These are phyloP conservation scores for Bacillus rossius DNA, from an alignment of 1,140 invertebrate species.

Conservation along the genomic window DNA sequence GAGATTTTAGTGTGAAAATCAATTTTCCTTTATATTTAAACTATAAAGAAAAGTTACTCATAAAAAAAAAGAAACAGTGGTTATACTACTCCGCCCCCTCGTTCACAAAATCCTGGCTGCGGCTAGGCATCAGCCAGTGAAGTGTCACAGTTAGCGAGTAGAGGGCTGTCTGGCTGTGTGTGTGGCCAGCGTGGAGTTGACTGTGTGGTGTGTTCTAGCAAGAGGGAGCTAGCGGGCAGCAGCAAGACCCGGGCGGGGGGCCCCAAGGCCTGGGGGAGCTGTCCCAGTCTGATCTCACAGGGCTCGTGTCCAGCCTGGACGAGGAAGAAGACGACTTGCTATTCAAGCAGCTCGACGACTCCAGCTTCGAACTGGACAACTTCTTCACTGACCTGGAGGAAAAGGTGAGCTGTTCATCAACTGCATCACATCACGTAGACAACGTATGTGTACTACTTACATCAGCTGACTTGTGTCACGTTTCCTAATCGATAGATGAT, in stretches of 20 bases:
- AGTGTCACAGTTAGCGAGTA: not conserved
- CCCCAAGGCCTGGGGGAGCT: constrained; percentile 49
- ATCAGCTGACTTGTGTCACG: no score
- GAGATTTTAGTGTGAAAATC: no score
- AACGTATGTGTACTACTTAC: not conserved
- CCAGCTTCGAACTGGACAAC: constrained; percentile 51
- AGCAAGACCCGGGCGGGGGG: not conserved
- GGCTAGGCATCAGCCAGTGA: no score
- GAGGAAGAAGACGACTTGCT: constrained; percentile 62
- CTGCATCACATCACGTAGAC: not conserved
- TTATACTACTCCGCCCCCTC: no score
- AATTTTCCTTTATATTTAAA: no score
- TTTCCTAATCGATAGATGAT: no score
- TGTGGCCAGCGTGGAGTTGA: not conserved
- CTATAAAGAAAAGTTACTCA: no score
- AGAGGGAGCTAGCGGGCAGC: constrained; percentile 11
- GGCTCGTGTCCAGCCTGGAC: constrained; percentile 51
- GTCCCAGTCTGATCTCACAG: constrained; percentile 59
- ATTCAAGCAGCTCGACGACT: constrained; percentile 61
- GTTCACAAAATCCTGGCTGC: no score
- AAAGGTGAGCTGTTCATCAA: constrained; percentile 28
- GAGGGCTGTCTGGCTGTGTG: no score
- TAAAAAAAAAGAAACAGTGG: no score
- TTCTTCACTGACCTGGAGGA: constrained; percentile 44
- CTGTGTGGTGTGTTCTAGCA: not conserved